phyloP scores from a whole-genome alignment of 2,113 vertebrate genomes.

The Choloepus hoffmanni region DNA sequence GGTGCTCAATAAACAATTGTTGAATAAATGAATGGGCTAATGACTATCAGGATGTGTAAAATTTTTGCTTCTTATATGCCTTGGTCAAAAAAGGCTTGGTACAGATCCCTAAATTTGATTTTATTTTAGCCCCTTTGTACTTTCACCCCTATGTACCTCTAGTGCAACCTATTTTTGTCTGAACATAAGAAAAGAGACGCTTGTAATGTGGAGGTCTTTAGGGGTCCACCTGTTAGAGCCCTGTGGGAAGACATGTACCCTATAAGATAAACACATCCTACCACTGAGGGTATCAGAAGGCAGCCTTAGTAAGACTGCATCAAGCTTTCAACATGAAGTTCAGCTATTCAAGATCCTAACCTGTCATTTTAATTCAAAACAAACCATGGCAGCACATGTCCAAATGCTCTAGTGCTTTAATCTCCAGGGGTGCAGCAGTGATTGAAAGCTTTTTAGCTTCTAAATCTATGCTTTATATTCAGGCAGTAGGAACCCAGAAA shows the following conservation, averaged over 20 bases:
- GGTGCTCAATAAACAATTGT: background rate
- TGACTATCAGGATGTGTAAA: background rate
- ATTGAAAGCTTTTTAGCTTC: constrained; percentile 1
- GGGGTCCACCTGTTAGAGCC: background rate
- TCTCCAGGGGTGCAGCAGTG: background rate
- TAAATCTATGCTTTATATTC: constrained; percentile 33
- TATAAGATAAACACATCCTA: constrained; percentile 4
- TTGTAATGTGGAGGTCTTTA: constrained; percentile 55
- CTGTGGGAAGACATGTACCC: background rate
- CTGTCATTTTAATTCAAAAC: constrained; percentile 61
- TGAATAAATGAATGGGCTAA: background rate
- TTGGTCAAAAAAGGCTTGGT: background rate
- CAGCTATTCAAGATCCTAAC: constrained; percentile 38
- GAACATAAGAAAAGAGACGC: background rate
- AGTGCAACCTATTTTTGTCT: background rate
- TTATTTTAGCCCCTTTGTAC: background rate
- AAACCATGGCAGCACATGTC: background rate
- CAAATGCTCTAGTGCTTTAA: background rate
- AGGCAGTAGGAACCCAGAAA: background rate
- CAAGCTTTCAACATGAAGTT: constrained; percentile 44
- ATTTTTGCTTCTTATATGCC: background rate
- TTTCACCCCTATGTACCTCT: background rate
- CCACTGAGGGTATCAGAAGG: background rate
- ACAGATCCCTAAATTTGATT: background rate
- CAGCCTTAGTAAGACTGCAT: constrained; percentile 25